These are phyloP conservation scores for Hydrolagus colliei DNA, from an alignment of 2,797 vertebrate genomes.

Conservation along the genomic window DNA sequence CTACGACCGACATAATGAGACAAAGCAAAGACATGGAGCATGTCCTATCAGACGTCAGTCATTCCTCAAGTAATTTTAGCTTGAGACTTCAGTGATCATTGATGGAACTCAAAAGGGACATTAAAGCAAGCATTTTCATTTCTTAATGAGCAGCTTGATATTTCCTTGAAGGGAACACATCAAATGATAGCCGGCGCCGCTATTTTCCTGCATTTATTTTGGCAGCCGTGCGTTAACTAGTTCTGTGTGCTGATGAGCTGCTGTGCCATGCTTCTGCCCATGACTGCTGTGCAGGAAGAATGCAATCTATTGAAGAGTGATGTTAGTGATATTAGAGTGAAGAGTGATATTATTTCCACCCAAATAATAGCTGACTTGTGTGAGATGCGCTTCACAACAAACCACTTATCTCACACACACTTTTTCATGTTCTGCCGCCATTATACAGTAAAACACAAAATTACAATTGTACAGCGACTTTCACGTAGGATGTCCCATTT, in stretches of 20 bases:
- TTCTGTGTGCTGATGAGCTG: no score
- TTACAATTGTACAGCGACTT: no score
- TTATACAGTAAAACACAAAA: no score
- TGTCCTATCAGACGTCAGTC: background rate
- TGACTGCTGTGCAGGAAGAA: background rate
- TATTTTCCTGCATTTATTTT: background rate
- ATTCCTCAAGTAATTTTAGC: constrained; percentile 11
- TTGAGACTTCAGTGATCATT: background rate
- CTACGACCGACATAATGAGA: background rate
- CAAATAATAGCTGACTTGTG: no score
- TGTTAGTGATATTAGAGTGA: background rate
- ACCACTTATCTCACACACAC: no score
- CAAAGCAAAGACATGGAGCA: no score
- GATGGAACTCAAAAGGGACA: background rate
- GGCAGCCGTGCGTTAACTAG: background rate
- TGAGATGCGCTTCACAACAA: no score
- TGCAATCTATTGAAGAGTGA: background rate
- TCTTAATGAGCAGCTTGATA: constrained; percentile 13
- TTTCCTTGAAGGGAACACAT: background rate
- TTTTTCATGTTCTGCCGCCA: no score
- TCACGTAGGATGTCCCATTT: no score
- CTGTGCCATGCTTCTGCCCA: background rate
- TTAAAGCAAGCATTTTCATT: background rate
- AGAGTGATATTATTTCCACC: background rate
- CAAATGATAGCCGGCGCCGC: background rate